Base-by-base conservation (phyloP, 2,888 invertebrate genomes). In the Volucella bombylans region DNA sequence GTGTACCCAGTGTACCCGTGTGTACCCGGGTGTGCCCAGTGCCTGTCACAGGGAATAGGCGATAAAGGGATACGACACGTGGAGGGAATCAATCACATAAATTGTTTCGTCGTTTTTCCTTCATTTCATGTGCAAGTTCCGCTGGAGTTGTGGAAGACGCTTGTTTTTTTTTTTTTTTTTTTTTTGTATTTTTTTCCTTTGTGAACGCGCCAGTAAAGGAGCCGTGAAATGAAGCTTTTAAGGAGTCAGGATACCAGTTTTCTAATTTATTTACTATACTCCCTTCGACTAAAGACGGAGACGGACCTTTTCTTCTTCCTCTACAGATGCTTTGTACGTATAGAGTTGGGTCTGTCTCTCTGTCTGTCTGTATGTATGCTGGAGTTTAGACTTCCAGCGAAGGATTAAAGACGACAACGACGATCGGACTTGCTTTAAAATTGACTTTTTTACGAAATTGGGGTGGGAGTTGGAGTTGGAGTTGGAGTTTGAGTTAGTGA, bases 21-120 rank as follows among this genome's bases (percentile, higher is more conserved):
- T 31, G 31, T 31, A 6, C 31, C 31, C 39, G 38, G 41, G 47
- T 68, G 41, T 64, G 57, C 74, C 73, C 69, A 74, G 43, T 55
- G 57, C 72, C 68, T 85, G 85, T 77, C 85, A 72, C 62, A 52
- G 76, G 67, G 76, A 81, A 57, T 77, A 71, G 59, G 49, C 74
- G 83, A 83, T 74, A 79, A 85, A 76, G 80, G 72, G 76, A 85
- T 80, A 72, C 23, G 72, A 72, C 85, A 85, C 85, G 85, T 85
- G 85, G 85, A 81, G 85, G 85, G 85, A 85, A 85, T 85, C 85
- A 85, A 85, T 85, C 85, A 85, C 85, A 85, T 85, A 85, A 85
- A 85, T 85, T 85, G 85, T 85, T 85, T 85, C 71, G 85, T 85
- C 81, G 85, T 85, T 85, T 76, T 69, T 74, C 62, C 76, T 81